Conservation (phyloP, 2,797 vertebrate species). For the Lophotriccus pileatus region DNA sequence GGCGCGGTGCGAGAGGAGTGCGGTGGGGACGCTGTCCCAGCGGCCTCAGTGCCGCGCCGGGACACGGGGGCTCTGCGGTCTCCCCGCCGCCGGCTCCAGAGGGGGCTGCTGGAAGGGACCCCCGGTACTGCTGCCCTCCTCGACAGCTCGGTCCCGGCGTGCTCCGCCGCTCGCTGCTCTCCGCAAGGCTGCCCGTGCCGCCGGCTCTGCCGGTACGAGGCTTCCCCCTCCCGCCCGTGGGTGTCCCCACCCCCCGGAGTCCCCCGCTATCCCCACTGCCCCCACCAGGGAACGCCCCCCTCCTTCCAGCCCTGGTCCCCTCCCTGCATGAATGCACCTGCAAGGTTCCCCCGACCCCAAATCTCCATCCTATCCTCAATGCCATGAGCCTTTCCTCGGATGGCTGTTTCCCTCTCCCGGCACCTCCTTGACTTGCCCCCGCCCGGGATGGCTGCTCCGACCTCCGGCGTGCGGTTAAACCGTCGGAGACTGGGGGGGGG, state of each 20-base stretch:
- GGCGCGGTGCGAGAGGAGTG: neutral
- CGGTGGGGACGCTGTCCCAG: neutral
- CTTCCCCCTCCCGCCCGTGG: neutral
- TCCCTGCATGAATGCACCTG: neutral
- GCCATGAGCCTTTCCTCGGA: neutral
- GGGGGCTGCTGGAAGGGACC: neutral
- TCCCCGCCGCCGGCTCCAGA: neutral
- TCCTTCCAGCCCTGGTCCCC: neutral
- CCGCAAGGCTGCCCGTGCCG: neutral
- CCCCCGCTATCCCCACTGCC: neutral
- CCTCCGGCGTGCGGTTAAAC: neutral
- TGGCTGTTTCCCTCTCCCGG: too few species aligned
- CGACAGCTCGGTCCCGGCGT: neutral
- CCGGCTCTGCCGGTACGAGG: too few species aligned
- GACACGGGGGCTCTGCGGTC: neutral
- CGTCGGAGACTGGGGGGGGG: neutral
- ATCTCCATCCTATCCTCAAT: neutral
- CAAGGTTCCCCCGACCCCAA: rapidly evolving
- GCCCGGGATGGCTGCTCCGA: neutral
- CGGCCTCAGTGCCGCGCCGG: neutral
- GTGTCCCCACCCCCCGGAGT: neutral
- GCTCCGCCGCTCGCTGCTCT: neutral
- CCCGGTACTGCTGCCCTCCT: neutral
- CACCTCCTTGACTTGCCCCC: neutral
- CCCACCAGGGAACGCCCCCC: neutral